Percentiles rank a stretch among this genome's conserved stretches.
Evolutionary conservation across 2,888 invertebrate species (phyloP).

Genomic region (Uropetala carovei): DNA sequence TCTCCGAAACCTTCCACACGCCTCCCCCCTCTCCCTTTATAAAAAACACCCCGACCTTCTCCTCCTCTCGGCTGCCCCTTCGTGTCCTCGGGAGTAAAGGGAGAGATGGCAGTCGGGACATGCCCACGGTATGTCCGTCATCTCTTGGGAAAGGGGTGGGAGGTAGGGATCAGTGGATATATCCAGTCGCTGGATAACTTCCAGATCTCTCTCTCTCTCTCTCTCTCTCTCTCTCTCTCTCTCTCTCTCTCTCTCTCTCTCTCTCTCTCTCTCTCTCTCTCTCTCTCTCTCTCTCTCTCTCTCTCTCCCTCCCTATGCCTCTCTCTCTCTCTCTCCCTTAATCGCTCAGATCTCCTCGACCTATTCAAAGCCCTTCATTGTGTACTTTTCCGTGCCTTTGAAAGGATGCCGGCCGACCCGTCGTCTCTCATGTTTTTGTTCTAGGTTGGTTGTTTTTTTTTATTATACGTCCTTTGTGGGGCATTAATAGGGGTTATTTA

Average conservation of each 20-base stretch:
- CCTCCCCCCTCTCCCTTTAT: background rate
- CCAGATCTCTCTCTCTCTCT: background rate
- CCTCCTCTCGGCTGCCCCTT: background rate
- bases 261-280: background rate
- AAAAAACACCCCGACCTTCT: background rate
- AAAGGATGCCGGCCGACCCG: background rate
- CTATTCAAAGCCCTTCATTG: background rate
- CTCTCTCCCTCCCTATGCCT: too few relatives aligned
- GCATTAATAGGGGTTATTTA: constrained; percentile 25
- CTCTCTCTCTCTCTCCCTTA: background rate
- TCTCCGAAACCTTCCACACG: background rate
- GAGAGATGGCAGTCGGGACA: too few relatives aligned
- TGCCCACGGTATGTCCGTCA: too few relatives aligned
- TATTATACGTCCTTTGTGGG: background rate
- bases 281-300: background rate
- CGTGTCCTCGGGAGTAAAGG: background rate
- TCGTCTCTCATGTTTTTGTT: background rate
- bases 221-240: background rate
- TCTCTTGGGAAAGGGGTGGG: background rate
- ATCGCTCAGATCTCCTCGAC: background rate
- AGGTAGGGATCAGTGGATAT: background rate
- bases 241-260: background rate
- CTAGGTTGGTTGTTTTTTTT: background rate
- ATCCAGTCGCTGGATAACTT: constrained; percentile 17
- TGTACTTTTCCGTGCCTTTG: background rate